Evolutionary conservation across 2,113 vertebrate genomes (phyloP).

Genomic region (Solenodon paradoxus): DNA sequence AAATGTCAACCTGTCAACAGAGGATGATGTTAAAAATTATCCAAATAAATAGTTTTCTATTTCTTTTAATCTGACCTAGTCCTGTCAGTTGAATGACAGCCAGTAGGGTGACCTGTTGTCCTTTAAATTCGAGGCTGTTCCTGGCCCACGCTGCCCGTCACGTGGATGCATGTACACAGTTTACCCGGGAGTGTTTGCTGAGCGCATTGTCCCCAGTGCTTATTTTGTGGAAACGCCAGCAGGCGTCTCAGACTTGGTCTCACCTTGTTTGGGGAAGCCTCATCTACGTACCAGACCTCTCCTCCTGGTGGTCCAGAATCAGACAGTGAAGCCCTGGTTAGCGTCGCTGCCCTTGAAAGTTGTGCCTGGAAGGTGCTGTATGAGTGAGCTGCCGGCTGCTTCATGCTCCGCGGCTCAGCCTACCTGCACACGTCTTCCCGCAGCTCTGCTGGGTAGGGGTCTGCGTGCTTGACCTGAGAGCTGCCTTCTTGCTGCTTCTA

Average conservation of each 20-base stretch:
- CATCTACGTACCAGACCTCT: not conserved
- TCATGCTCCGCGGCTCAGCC: fast-evolving
- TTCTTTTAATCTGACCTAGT: conserved; percentile 69
- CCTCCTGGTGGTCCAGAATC: not conserved
- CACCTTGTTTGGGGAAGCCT: not conserved
- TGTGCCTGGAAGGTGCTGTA: not conserved
- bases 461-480: not conserved
- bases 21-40: conserved; percentile 68
- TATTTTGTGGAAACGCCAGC: not conserved
- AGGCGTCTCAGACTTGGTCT: not conserved
- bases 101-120: not conserved
- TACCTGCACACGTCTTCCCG: not conserved
- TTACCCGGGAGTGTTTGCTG: not conserved
- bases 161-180: not conserved
- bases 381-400: not conserved
- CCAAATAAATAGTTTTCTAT: conserved; percentile 75
- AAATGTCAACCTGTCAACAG: conserved; percentile 70
- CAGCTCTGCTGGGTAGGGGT: not conserved
- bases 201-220: not conserved
- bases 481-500: not conserved
- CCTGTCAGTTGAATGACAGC: conserved; percentile 61
- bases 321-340: not conserved
- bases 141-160: not conserved
- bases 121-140: not conserved
- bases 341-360: not conserved